A percentile compares a stretch with the other conserved stretches of the same genome.
phyloP scores from a whole-genome alignment of 2,888 invertebrate species.

The Camponotus fellah region DNA sequence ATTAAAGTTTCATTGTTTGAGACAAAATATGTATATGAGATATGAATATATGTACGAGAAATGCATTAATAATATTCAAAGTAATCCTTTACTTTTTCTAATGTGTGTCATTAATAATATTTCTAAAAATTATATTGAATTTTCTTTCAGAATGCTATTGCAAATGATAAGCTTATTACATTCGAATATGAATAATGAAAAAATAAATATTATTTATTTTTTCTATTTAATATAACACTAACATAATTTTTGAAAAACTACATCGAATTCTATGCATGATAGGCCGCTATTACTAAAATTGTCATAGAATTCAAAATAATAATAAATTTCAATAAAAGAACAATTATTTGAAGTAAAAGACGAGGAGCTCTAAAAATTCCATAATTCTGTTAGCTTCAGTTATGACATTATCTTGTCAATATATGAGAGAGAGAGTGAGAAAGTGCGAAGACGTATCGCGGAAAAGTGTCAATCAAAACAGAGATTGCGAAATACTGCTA shows the following conservation, averaged over 20 bases:
- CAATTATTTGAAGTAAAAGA: neutral
- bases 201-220: neutral
- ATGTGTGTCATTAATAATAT: neutral
- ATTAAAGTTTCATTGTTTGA: neutral
- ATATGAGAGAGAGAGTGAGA: neutral
- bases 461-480: constrained; percentile 12
- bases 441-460: neutral
- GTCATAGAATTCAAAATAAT: neutral
- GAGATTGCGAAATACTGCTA: constrained; percentile 51
- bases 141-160: neutral
- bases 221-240: neutral
- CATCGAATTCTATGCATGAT: neutral
- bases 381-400: neutral
- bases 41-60: too few relatives aligned
- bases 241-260: neutral
- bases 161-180: neutral
- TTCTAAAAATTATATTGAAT: neutral
- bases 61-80: neutral
- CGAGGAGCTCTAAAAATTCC: neutral
- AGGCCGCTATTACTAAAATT: constrained; percentile 1
- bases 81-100: neutral
- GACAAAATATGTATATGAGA: neutral
- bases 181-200: too few relatives aligned
- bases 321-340: neutral
- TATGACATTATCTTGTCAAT: neutral